phyloP scores from a whole-genome alignment of 2,113 vertebrate genomes.

The Hypomesus transpacificus region DNA sequence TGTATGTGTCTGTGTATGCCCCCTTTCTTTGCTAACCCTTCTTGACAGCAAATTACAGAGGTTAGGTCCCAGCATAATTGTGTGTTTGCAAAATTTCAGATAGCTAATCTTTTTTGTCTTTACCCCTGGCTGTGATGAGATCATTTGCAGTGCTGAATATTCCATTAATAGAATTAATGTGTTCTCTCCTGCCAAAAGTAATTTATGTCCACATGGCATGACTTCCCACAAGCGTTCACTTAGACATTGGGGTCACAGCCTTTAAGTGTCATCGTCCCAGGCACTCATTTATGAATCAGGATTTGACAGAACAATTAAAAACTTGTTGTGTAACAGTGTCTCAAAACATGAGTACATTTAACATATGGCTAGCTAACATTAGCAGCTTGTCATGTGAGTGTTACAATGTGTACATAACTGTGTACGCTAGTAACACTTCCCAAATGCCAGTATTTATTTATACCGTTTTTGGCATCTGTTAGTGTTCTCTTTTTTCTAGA shows the following conservation, averaged over 20 bases:
- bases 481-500: neutral
- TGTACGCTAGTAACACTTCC: neutral
- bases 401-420: constrained; percentile 21
- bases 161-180: constrained; percentile 67
- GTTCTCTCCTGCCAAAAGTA: constrained; percentile 60
- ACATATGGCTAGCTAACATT: constrained; percentile 28
- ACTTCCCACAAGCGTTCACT: constrained; percentile 34
- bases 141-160: constrained; percentile 61
- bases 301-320: constrained; percentile 48
- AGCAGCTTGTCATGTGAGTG: constrained; percentile 25
- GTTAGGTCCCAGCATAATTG: constrained; percentile 51
- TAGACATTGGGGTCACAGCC: constrained; percentile 42
- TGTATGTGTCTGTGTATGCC: constrained; percentile 1
- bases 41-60: constrained; percentile 59
- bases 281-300: constrained; percentile 55
- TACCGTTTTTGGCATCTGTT: constrained; percentile 4
- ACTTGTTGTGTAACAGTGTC: neutral
- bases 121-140: constrained; percentile 60
- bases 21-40: constrained; percentile 59
- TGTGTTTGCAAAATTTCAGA: constrained; percentile 64
- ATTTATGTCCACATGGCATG: constrained; percentile 57
- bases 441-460: neutral
- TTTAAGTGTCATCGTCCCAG: constrained; percentile 47
- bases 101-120: constrained; percentile 55
- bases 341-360: constrained; percentile 13